Conservation (phyloP, 2,113 vertebrate genomes). For the Laterallus jamaicensis region DNA sequence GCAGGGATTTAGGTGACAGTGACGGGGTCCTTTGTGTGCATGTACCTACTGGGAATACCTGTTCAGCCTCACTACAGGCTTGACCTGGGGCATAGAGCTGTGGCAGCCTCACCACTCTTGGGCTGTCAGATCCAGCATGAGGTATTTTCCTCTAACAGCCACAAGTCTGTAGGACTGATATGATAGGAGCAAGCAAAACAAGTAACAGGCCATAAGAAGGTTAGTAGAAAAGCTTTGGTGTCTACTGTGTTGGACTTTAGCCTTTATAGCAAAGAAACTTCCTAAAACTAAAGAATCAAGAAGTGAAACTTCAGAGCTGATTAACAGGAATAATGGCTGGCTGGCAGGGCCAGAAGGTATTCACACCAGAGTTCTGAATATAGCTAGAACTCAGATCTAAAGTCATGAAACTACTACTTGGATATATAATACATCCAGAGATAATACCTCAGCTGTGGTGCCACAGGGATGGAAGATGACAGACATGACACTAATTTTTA, state of each 20-base stretch:
- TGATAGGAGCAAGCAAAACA: not conserved
- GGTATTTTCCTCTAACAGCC: not conserved
- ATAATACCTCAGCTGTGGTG: not conserved
- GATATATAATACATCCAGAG: not conserved
- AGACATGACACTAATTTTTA: not conserved
- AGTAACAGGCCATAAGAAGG: not conserved
- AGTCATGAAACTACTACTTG: not conserved
- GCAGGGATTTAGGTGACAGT: not conserved
- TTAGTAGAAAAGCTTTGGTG: not conserved
- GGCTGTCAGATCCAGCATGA: not conserved
- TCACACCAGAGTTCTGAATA: not conserved
- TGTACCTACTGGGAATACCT: not conserved
- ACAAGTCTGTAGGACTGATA: not conserved
- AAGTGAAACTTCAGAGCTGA: not conserved
- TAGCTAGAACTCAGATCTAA: not conserved
- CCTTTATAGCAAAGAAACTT: not conserved
- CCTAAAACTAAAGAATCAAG: not conserved
- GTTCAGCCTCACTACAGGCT: not conserved
- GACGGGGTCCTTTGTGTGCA: not conserved
- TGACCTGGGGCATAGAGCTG: not conserved
- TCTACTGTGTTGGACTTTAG: not conserved
- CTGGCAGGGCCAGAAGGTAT: not conserved
- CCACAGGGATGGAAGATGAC: not conserved
- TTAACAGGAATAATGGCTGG: not conserved
- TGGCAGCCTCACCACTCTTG: rapidly evolving